Evolutionary conservation across 2,113 vertebrate genomes (phyloP), one percentile per base, ranked within the genome.

Genomic region (Spilogale gracilis): DNA sequence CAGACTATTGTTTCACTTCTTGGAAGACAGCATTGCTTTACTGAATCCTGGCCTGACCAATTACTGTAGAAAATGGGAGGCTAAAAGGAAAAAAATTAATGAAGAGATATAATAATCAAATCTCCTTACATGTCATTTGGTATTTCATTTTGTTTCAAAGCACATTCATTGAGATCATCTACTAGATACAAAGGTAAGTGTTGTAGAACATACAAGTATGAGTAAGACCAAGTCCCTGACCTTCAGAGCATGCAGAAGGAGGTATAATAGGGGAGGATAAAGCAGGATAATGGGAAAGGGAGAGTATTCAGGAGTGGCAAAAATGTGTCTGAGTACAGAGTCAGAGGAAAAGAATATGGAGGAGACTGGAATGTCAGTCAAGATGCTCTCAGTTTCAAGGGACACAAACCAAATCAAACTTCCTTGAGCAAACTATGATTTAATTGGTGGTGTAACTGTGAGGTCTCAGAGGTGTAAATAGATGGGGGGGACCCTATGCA

Each of bases 31-130:
- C 21, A 84, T 93, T 56, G 13, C 20, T 91, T 90, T 74, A 80
- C 61, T 95, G 60, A 92, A 94, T 71, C 30, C 38, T 90, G 54
- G 67, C 13, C 76, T 90, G 67, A 86, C 2, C 11, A 91, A 91
- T 96, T 76, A 69, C 16, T 60, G 93, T 95, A 60, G 61, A 84
- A 91, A 96, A 93, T 87, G 65, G 65, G 87, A 90, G 27, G 45
- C 50, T 88, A 81, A 91, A 74, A 85, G 11, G 38, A 50, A 90
- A 82, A 93, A 95, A 90, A 58, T 38, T 69, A 73, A 88, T 80
- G 20, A 94, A 92, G 16, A 21, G 0, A 21, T 94, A 6, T 54
- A 89, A 50, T 74, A 79, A 94, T 78, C 84, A 38, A 65, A 89
- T 91, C 8, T 30, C 20, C 18, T 80, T 74, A 38, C 6, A 43